phyloP scores from a whole-genome alignment of 1,140 invertebrate genomes.

The Lordiphosa stackelbergi region DNA sequence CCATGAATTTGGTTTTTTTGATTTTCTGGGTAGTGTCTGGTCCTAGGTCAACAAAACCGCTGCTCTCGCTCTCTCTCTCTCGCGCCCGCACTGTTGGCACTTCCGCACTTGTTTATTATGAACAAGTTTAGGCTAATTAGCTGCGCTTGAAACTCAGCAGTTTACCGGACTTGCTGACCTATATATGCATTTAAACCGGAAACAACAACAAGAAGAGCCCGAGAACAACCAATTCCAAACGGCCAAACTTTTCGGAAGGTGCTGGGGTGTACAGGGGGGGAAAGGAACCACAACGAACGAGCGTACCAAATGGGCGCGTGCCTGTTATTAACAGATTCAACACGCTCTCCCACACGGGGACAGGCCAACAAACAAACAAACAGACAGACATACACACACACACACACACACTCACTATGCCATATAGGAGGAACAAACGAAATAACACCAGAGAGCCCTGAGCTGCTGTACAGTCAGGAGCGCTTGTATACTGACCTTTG shows the following conservation, averaged over 20 bases:
- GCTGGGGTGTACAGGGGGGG: no score
- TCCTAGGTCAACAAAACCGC: no score
- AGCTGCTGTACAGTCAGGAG: no score
- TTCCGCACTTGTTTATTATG: not conserved
- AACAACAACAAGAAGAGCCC: not conserved
- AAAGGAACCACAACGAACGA: slow-evolving; percentile 24
- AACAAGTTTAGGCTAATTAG: slow-evolving; percentile 43
- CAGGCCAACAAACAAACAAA: slow-evolving; percentile 20
- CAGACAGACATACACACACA: slow-evolving; percentile 11
- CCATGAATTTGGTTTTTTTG: no score
- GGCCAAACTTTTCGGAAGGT: not conserved
- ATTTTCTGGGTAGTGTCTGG: no score
- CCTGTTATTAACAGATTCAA: slow-evolving; percentile 61
- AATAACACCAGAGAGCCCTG: no score
- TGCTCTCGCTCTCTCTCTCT: not conserved
- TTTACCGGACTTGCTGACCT: slow-evolving; percentile 29
- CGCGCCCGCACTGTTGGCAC: not conserved
- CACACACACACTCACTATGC: slow-evolving; percentile 4
- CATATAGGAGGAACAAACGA: not conserved
- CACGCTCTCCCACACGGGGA: slow-evolving; percentile 21
- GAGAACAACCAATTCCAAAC: not conserved
- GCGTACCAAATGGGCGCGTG: slow-evolving; percentile 44
- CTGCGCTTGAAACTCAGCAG: slow-evolving; percentile 34
- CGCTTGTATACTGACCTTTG: no score
- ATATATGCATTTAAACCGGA: slow-evolving; percentile 38